Evolutionary conservation across 2,113 vertebrate genomes (phyloP).

Genomic region (Gallinago jamesoni): DNA sequence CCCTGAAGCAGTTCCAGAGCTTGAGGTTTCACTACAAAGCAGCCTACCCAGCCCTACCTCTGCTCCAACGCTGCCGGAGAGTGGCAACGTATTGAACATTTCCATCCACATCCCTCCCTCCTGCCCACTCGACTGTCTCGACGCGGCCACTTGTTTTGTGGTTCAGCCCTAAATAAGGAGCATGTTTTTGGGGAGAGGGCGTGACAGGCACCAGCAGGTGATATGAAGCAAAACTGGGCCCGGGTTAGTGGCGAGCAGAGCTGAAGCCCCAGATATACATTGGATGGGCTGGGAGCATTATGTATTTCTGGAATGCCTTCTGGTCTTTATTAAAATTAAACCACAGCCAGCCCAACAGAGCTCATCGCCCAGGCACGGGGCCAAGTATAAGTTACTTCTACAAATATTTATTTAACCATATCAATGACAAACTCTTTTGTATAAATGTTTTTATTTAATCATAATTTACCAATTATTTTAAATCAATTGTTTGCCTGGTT

Average conservation of each 20-base stretch:
- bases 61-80: neutral
- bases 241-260: neutral
- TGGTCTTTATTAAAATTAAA: conserved; percentile 76
- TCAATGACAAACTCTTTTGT: conserved; percentile 75
- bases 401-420: conserved; percentile 78
- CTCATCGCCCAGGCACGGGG: conserved; percentile 59
- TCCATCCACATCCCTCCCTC: neutral
- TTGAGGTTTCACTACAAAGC: neutral
- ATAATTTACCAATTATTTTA: conserved; percentile 78
- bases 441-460: conserved; percentile 77
- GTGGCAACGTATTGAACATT: accelerated
- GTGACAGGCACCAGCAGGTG: neutral
- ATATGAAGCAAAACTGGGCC: neutral
- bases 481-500: conserved; percentile 75
- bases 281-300: conserved; percentile 46
- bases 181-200: neutral
- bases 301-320: conserved; percentile 67
- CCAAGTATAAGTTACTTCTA: conserved; percentile 73
- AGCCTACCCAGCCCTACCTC: neutral
- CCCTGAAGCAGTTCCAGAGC: neutral
- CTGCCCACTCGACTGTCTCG: neutral
- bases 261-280: conserved; percentile 40
- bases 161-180: neutral
- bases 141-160: neutral
- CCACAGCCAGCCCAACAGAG: conserved; percentile 68